Percentiles rank a stretch among this genome's conserved stretches.
Evolutionary conservation across 2,797 vertebrate species (phyloP).

Genomic region (Rachycentron canadum): DNA sequence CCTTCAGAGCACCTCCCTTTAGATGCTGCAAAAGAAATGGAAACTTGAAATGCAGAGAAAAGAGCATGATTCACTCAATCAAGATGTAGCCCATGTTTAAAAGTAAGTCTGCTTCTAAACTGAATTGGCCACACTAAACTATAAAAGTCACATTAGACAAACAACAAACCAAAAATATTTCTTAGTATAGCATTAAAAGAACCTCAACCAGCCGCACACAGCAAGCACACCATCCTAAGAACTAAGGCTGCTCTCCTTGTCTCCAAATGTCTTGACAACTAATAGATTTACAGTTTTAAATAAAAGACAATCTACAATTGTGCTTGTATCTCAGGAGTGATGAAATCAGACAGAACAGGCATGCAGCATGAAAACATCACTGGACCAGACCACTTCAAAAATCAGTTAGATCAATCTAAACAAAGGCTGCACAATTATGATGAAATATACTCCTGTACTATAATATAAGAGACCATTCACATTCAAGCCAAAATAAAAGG

Average conservation of each 20-base stretch:
- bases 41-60: not conserved
- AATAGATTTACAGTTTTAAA: not conserved
- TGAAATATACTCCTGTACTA: not conserved
- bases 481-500: too few relatives aligned
- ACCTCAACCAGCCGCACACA: conserved; percentile 52
- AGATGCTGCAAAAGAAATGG: conserved; percentile 84
- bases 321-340: conserved; percentile 1
- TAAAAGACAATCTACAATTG: not conserved
- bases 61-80: conserved; percentile 39
- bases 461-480: not conserved
- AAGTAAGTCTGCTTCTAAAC: conserved; percentile 41
- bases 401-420: conserved; percentile 5
- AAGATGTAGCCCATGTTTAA: not conserved
- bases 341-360: conserved; percentile 29
- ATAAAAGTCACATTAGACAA: conserved; percentile 10
- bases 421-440: conserved; percentile 35
- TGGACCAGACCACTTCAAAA: not conserved
- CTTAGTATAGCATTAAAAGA: conserved; percentile 8
- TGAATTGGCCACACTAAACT: conserved; percentile 2
- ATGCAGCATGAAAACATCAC: conserved; percentile 40
- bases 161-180: not conserved
- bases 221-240: conserved; percentile 20
- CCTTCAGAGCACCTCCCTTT: conserved; percentile 93
- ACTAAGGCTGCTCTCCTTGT: conserved; percentile 6
- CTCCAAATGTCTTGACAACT: not conserved